These are phyloP conservation scores for Petaurus breviceps DNA, from an alignment of 2,113 vertebrate genomes.

Conservation along the genomic window DNA sequence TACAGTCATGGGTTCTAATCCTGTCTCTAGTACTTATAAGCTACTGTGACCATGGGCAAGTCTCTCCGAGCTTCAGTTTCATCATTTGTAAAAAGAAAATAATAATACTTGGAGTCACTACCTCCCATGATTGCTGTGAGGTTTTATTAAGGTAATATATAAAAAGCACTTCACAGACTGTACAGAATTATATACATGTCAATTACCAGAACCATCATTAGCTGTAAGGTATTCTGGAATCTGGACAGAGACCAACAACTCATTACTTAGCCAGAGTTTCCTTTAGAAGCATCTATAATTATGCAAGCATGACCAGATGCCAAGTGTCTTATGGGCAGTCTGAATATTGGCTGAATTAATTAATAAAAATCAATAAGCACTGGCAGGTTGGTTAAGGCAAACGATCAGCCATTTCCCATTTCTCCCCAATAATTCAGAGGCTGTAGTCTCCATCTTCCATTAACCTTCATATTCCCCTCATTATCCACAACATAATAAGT, in stretches of 20 bases:
- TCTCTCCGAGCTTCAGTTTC: not conserved
- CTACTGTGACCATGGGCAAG: not conserved
- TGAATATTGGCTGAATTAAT: not conserved
- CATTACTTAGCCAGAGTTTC: not conserved
- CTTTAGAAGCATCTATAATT: not conserved
- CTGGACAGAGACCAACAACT: not conserved
- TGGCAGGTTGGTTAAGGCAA: fast-evolving
- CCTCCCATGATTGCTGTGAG: not conserved
- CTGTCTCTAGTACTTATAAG: not conserved
- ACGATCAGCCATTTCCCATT: not conserved
- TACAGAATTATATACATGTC: not conserved
- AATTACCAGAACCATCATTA: not conserved
- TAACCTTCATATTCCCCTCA: not conserved
- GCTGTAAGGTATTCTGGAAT: not conserved
- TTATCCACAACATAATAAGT: not conserved
- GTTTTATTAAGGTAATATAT: not conserved
- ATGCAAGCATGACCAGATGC: not conserved
- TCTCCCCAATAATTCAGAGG: not conserved
- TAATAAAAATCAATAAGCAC: not conserved
- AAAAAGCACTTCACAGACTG: not conserved
- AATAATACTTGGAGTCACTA: not conserved
- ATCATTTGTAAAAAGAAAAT: not conserved
- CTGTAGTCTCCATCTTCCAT: not conserved
- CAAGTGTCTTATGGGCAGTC: not conserved
- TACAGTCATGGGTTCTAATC: not conserved